These are phyloP conservation scores for Pachypanchax playfairii DNA, from an alignment of 2,113 vertebrate genomes.

Conservation along the genomic window DNA sequence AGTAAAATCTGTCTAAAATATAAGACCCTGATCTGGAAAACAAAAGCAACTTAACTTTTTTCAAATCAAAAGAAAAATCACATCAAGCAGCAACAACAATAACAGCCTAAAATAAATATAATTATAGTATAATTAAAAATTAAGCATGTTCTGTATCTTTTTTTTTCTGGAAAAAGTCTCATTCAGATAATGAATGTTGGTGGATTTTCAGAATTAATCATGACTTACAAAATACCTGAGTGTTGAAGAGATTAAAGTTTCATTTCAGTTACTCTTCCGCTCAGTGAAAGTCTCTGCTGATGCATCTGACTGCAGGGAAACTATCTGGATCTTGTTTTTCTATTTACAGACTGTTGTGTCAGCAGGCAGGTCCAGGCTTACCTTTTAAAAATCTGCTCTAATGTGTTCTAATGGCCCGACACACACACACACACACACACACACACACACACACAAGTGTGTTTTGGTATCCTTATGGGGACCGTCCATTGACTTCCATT, in stretches of 20 bases:
- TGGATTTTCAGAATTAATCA: neutral
- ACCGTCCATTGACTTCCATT: too few relatives aligned
- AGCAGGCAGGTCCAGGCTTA: constrained; percentile 61
- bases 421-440: constrained; percentile 11
- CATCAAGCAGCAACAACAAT: too few relatives aligned
- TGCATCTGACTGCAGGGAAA: constrained; percentile 44
- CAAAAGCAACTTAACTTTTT: too few relatives aligned
- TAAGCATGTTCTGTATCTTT: too few relatives aligned
- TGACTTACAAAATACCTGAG: neutral
- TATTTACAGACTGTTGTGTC: constrained; percentile 71
- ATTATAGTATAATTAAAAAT: too few relatives aligned
- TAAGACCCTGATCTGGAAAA: too few relatives aligned
- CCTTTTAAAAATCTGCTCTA: constrained; percentile 75
- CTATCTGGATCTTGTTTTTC: constrained; percentile 27
- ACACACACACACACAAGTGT: constrained; percentile 13
- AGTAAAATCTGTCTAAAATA: too few relatives aligned
- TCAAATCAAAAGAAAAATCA: too few relatives aligned
- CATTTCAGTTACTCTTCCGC: constrained; percentile 1
- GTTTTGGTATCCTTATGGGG: too few relatives aligned
- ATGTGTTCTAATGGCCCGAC: constrained; percentile 67
- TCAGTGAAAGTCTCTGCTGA: constrained; percentile 41
- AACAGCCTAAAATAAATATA: too few relatives aligned
- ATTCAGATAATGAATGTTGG: too few relatives aligned
- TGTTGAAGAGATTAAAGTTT: neutral
- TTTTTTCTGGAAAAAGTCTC: too few relatives aligned